phyloP scores from a whole-genome alignment of 2,113 vertebrate genomes.

The Tachuris rubrigastra region DNA sequence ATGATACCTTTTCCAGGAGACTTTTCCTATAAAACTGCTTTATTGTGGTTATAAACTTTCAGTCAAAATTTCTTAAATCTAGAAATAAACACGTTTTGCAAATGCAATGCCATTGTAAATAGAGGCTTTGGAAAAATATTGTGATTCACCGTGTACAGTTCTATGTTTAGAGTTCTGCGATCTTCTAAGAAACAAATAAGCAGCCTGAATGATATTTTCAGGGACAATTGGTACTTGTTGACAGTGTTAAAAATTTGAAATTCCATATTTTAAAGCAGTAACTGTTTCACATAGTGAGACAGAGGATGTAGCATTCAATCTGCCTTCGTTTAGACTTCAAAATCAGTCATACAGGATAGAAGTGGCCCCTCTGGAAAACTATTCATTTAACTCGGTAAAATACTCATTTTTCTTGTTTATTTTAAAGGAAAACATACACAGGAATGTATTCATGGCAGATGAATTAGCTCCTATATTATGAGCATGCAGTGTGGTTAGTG shows the following conservation, averaged over 20 bases:
- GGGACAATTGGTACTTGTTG: constrained; percentile 41
- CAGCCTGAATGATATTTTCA: neutral
- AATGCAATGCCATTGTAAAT: neutral
- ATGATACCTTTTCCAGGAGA: neutral
- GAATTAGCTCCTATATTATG: constrained; percentile 65
- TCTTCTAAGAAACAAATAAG: constrained; percentile 4
- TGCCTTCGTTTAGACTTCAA: constrained; percentile 13
- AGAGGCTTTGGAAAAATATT: neutral
- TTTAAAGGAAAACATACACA: constrained; percentile 48
- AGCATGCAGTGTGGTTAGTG: constrained; percentile 11
- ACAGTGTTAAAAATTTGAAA: neutral
- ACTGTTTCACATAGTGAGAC: neutral
- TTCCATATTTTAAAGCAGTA: constrained; percentile 21
- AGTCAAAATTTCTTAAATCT: neutral
- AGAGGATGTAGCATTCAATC: neutral
- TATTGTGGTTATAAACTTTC: neutral
- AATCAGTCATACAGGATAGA: constrained; percentile 7
- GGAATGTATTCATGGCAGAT: constrained; percentile 60
- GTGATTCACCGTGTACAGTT: neutral
- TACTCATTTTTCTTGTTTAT: constrained; percentile 59
- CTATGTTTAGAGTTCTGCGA: neutral
- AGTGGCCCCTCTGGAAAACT: constrained; percentile 32
- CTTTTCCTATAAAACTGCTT: neutral
- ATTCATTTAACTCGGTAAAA: constrained; percentile 36
- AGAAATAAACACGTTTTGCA: neutral